Percentiles rank a stretch among this genome's conserved stretches.
These are phyloP conservation scores for Babyrousa celebensis DNA, from an alignment of 2,797 vertebrate genomes.

Conservation along the genomic window DNA sequence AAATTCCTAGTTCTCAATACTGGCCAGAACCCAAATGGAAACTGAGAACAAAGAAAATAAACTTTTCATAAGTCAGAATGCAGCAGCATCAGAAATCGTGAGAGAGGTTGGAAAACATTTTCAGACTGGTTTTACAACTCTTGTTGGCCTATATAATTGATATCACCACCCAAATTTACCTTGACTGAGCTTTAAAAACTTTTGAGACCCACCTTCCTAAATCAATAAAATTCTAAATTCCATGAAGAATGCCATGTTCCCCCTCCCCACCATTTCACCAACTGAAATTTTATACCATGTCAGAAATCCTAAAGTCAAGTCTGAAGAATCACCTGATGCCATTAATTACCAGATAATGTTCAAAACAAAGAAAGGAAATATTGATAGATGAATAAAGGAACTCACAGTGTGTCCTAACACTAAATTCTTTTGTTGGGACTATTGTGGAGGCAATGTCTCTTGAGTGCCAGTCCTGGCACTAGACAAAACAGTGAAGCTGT, in stretches of 20 bases:
- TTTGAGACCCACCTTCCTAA: slow-evolving; percentile 70
- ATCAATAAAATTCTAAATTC: slow-evolving; percentile 64
- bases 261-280: background rate
- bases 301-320: slow-evolving; percentile 64
- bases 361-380: slow-evolving; percentile 59
- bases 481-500: background rate
- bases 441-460: background rate
- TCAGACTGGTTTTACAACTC: slow-evolving; percentile 78
- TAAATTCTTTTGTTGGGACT: slow-evolving; percentile 28
- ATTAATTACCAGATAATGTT: slow-evolving; percentile 67
- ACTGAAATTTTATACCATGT: slow-evolving; percentile 68
- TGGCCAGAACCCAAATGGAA: slow-evolving; percentile 69
- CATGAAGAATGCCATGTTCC: background rate
- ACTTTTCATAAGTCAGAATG: slow-evolving; percentile 73
- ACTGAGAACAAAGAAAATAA: slow-evolving; percentile 79
- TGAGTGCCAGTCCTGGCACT: slow-evolving; percentile 22
- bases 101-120: slow-evolving; percentile 67
- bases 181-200: slow-evolving; percentile 70
- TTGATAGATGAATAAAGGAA: slow-evolving; percentile 66
- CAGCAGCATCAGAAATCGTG: slow-evolving; percentile 47
- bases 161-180: slow-evolving; percentile 61
- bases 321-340: slow-evolving; percentile 63
- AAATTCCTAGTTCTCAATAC: slow-evolving; percentile 66
- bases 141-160: slow-evolving; percentile 65
- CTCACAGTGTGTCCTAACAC: slow-evolving; percentile 60